Conservation (phyloP, 1,140 invertebrate species). For the Eupeodes corollae region DNA sequence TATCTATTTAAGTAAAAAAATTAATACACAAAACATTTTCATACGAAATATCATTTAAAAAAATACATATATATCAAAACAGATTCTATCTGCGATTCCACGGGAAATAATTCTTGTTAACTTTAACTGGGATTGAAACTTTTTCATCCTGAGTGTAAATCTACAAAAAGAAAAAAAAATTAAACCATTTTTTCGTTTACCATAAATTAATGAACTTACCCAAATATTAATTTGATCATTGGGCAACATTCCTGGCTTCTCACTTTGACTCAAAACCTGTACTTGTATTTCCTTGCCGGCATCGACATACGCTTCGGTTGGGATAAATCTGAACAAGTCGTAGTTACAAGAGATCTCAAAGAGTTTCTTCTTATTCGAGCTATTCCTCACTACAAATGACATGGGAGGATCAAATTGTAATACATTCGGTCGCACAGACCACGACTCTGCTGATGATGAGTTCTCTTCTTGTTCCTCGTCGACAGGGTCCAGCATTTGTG, state of each 20-base stretch:
- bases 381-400: slow-evolving; percentile 21
- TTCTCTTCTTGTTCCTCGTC: slow-evolving; percentile 14
- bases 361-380: slow-evolving; percentile 21
- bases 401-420: slow-evolving; percentile 6
- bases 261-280: slow-evolving; percentile 7
- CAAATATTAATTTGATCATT: neutral
- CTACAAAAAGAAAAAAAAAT: slow-evolving; percentile 5
- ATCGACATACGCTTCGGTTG: slow-evolving; percentile 21
- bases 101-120: neutral
- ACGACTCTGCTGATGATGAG: slow-evolving; percentile 13
- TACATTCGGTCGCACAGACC: slow-evolving; percentile 11
- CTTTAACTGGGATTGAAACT: slow-evolving; percentile 14
- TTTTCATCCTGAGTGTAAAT: slow-evolving; percentile 28
- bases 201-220: neutral
- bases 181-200: neutral
- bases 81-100: neutral
- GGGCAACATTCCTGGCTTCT: neutral
- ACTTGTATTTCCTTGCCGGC: slow-evolving; percentile 23
- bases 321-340: slow-evolving; percentile 18
- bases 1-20: too few relatives aligned
- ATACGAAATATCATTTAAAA: too few relatives aligned
- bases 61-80: neutral
- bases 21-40: too few relatives aligned
- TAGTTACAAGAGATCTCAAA: slow-evolving; percentile 24
- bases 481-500: slow-evolving; percentile 20